Evolutionary conservation across 2,888 invertebrate genomes (phyloP).

Genomic region (Macaria liturata): DNA sequence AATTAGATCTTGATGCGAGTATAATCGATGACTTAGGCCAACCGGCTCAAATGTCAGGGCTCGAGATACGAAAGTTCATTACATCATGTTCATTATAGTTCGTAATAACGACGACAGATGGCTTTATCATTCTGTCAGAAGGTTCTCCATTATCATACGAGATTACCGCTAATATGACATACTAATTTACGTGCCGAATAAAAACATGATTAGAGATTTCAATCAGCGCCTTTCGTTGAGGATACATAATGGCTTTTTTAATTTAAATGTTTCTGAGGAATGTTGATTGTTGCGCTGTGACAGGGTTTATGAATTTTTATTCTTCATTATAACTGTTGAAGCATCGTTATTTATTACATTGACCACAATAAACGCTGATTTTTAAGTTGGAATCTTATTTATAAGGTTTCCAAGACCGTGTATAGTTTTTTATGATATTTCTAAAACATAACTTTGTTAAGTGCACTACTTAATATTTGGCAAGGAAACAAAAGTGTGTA

Average conservation of each 20-base stretch:
- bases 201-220: constrained; percentile 28
- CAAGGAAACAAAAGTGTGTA: constrained; percentile 17
- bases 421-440: not conserved
- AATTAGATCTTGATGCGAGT: constrained; percentile 56
- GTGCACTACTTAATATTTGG: no score
- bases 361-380: not conserved
- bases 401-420: constrained; percentile 7
- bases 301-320: constrained; percentile 12
- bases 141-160: constrained; percentile 64
- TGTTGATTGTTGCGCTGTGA: constrained; percentile 13
- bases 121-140: constrained; percentile 69
- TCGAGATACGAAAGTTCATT: constrained; percentile 74
- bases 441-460: no score
- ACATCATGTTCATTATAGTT: constrained; percentile 73
- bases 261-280: constrained; percentile 15
- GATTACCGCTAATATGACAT: constrained; percentile 39
- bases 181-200: constrained; percentile 29
- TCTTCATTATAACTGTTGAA: constrained; percentile 7
- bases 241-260: constrained; percentile 21
- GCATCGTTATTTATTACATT: constrained; percentile 3
- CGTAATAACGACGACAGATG: constrained; percentile 73
- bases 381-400: constrained; percentile 1
- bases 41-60: constrained; percentile 71
- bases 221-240: constrained; percentile 25
- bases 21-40: constrained; percentile 63